Percentiles rank a stretch among this genome's conserved stretches.
These are phyloP conservation scores for Cheilosia grossa DNA, from an alignment of 2,888 invertebrate genomes.

Conservation along the genomic window DNA sequence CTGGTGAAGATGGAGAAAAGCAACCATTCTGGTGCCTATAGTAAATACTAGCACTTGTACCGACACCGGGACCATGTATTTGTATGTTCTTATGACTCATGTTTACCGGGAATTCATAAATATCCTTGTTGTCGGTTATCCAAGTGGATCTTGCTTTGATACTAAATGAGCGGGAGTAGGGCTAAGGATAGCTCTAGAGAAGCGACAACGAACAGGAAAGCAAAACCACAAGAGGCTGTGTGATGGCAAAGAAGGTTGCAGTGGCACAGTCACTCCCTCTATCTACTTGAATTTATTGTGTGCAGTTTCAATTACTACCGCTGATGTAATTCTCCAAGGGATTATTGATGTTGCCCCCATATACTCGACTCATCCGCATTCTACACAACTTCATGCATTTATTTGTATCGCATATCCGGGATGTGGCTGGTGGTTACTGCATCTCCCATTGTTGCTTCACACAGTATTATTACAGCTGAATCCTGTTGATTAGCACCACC, in stretches of 20 bases:
- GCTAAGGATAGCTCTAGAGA: not conserved
- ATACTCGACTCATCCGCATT: not conserved
- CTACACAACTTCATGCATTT: conserved; percentile 20
- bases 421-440: conserved; percentile 3
- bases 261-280: conserved; percentile 6
- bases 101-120: conserved; percentile 36
- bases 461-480: conserved; percentile 35
- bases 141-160: conserved; percentile 12
- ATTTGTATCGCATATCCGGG: conserved; percentile 17
- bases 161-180: conserved; percentile 9
- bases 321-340: conserved; percentile 53
- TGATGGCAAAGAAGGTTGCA: not conserved
- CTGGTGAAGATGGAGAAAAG: conserved; percentile 5
- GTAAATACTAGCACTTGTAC: conserved; percentile 5
- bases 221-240: conserved; percentile 1
- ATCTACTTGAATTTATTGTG: conserved; percentile 25
- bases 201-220: conserved; percentile 13
- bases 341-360: conserved; percentile 41
- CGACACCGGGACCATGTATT: not conserved
- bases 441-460: conserved; percentile 21
- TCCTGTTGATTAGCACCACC: conserved; percentile 63
- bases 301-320: conserved; percentile 54
- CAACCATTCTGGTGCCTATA: not conserved
- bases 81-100: conserved; percentile 18
- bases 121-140: conserved; percentile 35